These are phyloP conservation scores for Hydractinia symbiolongicarpus DNA, from an alignment of 30 jellyfish, hydroid and myxozoan species.

Conservation along the genomic window DNA sequence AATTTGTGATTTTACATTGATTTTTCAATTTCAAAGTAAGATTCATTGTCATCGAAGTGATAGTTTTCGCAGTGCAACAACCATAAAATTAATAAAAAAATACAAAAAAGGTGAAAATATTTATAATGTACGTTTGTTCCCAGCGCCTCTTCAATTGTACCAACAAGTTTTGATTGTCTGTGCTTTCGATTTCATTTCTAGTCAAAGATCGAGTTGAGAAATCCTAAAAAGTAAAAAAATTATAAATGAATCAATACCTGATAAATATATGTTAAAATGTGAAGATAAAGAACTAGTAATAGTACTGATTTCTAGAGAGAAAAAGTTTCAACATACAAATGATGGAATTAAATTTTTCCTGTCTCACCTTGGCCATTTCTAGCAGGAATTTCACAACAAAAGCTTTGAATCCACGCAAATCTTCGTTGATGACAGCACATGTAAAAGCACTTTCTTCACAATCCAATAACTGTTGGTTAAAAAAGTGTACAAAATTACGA, in stretches of 20 bases:
- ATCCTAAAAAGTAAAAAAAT: constrained; percentile 33
- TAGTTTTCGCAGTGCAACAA: too few relatives aligned
- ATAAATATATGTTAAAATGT: background rate
- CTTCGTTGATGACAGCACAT: constrained; percentile 22
- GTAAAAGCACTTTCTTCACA: constrained; percentile 55
- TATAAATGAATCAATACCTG: background rate
- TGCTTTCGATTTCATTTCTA: background rate
- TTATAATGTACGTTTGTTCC: constrained; percentile 44
- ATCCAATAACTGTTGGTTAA: constrained; percentile 44
- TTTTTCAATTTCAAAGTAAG: too few relatives aligned
- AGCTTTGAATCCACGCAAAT: constrained; percentile 58
- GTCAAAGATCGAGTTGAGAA: constrained; percentile 54
- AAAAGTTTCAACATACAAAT: background rate
- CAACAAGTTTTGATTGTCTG: constrained; percentile 9
- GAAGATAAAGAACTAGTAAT: background rate
- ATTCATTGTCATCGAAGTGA: too few relatives aligned
- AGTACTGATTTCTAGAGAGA: background rate
- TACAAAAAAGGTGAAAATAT: too few relatives aligned
- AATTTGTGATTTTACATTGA: too few relatives aligned
- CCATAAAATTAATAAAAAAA: too few relatives aligned
- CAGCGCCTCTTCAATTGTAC: constrained; percentile 40
- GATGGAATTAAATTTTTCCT: background rate
- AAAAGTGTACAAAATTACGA: constrained; percentile 46
- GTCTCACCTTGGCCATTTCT: constrained; percentile 54
- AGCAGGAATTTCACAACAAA: constrained; percentile 57